Conservation (phyloP, 1,140 invertebrate species). For the Diploscapter pachys region DNA sequence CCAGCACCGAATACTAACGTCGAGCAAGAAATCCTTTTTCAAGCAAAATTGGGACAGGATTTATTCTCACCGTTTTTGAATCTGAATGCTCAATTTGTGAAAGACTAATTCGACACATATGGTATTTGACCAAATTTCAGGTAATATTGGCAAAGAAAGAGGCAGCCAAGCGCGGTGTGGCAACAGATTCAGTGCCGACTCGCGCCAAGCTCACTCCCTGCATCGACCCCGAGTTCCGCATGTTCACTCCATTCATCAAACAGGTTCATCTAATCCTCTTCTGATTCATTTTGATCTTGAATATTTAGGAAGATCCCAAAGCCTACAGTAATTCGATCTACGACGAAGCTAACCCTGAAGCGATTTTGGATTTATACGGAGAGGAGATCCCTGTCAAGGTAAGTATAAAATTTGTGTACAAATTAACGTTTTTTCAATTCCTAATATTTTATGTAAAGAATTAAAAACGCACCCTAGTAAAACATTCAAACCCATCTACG, state of each 20-base stretch:
- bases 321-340: constrained; percentile 43
- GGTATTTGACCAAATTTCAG: constrained; percentile 29
- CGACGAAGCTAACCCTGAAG: constrained; percentile 48
- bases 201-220: constrained; percentile 47
- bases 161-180: constrained; percentile 33
- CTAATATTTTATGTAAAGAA: neutral
- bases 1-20: too few relatives aligned
- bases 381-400: constrained; percentile 52
- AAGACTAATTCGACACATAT: neutral
- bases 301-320: constrained; percentile 15
- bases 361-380: constrained; percentile 49
- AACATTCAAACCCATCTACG: neutral
- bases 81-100: neutral
- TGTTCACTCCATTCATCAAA: constrained; percentile 45
- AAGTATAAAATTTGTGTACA: neutral
- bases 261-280: constrained; percentile 27
- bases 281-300: constrained; percentile 17
- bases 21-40: too few relatives aligned
- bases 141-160: constrained; percentile 39
- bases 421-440: neutral
- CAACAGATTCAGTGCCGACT: constrained; percentile 6
- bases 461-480: neutral
- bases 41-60: neutral
- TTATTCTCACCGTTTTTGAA: neutral
- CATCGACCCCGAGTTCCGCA: constrained; percentile 53